Evolutionary conservation across 2,113 vertebrate genomes (phyloP).

Genomic region (zebrafish (Danio rerio)): GRCz12tu NC_133200.1:6289001-6289500

Average conservation of each 20-base stretch:
- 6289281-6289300: not conserved
- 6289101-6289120: too few species aligned
- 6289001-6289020: too few species aligned
- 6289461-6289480: constrained; percentile 17
- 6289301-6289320: not conserved
- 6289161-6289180: too few species aligned
- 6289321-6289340: constrained; percentile 79
- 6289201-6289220: too few species aligned
- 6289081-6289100: too few species aligned
- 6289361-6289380: constrained; percentile 74
- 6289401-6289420: constrained; percentile 90
- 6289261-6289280: not conserved
- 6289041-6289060: too few species aligned
- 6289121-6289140: too few species aligned
- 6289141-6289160: too few species aligned
- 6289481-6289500: constrained; percentile 45
- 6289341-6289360: constrained; percentile 80
- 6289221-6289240: too few species aligned
- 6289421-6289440: constrained; percentile 78
- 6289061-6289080: too few species aligned
- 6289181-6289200: too few species aligned
- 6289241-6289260: not conserved
- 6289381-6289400: constrained; percentile 85
- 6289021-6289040: too few species aligned
- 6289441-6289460: constrained; percentile 89